Evolutionary conservation across 1,140 invertebrate species (phyloP), one percentile per base, ranked within the genome.

Genomic region (Eufriesea mexicana): DNA sequence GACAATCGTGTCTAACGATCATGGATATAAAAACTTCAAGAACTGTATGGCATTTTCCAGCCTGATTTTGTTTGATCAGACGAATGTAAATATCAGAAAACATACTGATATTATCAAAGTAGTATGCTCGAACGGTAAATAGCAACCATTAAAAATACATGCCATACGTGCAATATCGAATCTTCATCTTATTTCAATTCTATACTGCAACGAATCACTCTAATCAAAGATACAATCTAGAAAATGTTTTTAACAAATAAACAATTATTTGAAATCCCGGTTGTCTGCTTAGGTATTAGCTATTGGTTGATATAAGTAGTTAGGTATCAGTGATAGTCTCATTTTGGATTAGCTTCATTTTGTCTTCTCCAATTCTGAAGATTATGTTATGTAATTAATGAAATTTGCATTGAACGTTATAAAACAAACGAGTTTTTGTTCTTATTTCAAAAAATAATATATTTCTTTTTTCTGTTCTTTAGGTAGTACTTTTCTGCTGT

Each of bases 401-500:
- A 35, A n/a, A n/a, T n/a, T n/a, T n/a, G n/a, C n/a, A n/a, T n/a
- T n/a, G n/a, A n/a, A n/a, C n/a, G n/a, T 35, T 20, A 20, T 9
- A 16, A 62, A 10, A 18, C 61, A 62, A 62, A 35, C 8, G 9
- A 62, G 16, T 35, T n/a, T n/a, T n/a, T n/a, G 25, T 61, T 61
- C n/a, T 35, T 8, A 14, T 59, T 8, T 16, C 2, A 62, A 14
- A 7, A 62, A 28, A 16, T 7, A 62, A 62, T 18, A 42, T 18
- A 28, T 45, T 12, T 10, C 5, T 49, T 59, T 66, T 42, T 2
- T 54, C n/a, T 68, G 23, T 61, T 72, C 16, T 14, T 74, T 71
- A 94, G 94, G 93, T 97, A 12, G 96, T 96, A 0, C 66, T 96
- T 0, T 97, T 96, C 86, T 97, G 96, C 90, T 94, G 97, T 77